phyloP scores from a whole-genome alignment of 2,113 vertebrate genomes.

The Cnemophilus loriae region DNA sequence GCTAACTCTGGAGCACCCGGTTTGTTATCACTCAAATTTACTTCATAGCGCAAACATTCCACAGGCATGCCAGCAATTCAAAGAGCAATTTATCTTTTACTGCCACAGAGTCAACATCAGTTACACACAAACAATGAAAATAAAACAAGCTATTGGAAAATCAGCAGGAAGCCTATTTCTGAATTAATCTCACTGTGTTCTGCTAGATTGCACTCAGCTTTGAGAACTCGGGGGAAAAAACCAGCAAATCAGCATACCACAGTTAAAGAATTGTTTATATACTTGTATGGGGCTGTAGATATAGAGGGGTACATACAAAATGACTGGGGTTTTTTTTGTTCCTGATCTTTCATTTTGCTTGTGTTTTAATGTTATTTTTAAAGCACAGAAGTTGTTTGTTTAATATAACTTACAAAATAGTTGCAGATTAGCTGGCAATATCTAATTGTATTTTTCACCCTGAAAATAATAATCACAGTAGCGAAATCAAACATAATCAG shows the following conservation, averaged over 20 bases:
- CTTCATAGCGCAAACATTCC: background rate
- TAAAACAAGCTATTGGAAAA: background rate
- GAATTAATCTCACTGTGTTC: background rate
- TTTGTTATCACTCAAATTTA: background rate
- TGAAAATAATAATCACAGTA: background rate
- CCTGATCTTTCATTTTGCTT: background rate
- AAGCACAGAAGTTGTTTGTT: background rate
- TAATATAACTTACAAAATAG: background rate
- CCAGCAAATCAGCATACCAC: background rate
- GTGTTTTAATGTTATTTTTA: background rate
- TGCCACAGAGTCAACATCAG: background rate
- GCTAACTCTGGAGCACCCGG: background rate
- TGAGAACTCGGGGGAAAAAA: background rate
- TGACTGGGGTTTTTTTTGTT: background rate
- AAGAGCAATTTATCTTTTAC: background rate
- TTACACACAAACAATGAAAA: background rate
- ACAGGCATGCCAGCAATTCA: background rate
- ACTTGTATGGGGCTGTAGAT: background rate
- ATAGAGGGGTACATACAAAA: background rate
- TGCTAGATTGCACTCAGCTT: background rate
- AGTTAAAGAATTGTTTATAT: background rate
- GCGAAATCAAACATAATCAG: background rate
- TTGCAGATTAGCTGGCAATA: background rate
- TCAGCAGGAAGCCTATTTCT: background rate
- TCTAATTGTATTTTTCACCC: background rate